Base-by-base conservation (phyloP, 2,888 invertebrate genomes). In the Diabrotica balteata region DNA sequence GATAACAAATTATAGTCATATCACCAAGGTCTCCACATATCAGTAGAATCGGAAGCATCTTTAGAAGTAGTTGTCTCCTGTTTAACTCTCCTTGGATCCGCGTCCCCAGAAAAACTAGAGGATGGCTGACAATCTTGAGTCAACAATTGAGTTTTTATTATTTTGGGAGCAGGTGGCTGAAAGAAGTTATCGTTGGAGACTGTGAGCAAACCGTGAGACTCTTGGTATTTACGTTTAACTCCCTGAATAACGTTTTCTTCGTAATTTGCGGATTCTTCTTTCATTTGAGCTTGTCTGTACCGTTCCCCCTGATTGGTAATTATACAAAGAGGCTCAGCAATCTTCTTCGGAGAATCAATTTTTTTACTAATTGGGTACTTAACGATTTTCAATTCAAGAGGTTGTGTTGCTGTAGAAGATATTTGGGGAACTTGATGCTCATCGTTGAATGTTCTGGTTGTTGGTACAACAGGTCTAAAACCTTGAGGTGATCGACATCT, bases 11-110 rank as follows among this genome's bases (percentile, higher is more conserved):
- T 32, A 32, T 32, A 32, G 32, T 32, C 32, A 8, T 55, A 72
- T 81, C 78, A 84, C 84, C 84, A 84, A 43, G 84, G 84, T 66
- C 84, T 78, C 84, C 84, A 84, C 84, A 84, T 84, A 72, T 79
- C 81, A 46, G 74, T 68, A 44, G 78, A 80, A 7, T 67, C 57
- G 59, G 73, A 74, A 53, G 71, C 70, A 47, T 72, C 68, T 49
- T 52, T 70, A 10, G 68, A 65, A 32, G 66, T 46, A 44, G 71
- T 58, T 8, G 70, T 63, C n/a, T 58, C 63, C 32, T 59, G 62
- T 7, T 58, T 45, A 17, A 51, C 44, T 55, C 47, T 66, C 55
- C 53, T 45, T 6, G 17, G 32, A 42, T 70, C 67, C 22, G 17
- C 11, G n/a, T 50, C 53, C 17, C 46, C 44, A 8, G 46, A 53